Percentiles rank a stretch among this genome's conserved stretches.
These are phyloP conservation scores for Latrodectus geometricus DNA, from an alignment of 1,140 invertebrate genomes.

Conservation along the genomic window DNA sequence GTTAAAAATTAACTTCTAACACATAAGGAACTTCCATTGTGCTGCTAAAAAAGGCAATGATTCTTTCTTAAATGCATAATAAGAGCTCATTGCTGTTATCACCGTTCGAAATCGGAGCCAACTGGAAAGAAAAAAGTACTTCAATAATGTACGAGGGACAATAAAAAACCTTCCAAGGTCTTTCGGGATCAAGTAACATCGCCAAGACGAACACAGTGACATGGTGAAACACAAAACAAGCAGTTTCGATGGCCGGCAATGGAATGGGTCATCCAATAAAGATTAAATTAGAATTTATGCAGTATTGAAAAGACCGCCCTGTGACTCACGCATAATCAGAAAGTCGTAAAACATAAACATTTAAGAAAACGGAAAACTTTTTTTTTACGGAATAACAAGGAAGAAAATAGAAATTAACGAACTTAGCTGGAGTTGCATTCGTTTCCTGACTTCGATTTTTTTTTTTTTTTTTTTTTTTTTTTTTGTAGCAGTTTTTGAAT, in stretches of 20 bases:
- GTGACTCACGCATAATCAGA: conserved; percentile 25
- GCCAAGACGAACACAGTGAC: background rate
- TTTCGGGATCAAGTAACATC: conserved; percentile 1
- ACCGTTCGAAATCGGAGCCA: background rate
- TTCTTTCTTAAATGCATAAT: background rate
- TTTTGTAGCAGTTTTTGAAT: no score
- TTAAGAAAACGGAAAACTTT: background rate
- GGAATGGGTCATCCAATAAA: conserved; percentile 44
- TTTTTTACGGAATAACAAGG: background rate
- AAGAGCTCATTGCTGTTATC: background rate
- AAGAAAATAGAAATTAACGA: background rate
- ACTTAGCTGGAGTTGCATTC: no score
- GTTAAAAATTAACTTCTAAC: no score
- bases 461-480: no score
- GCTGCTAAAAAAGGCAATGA: background rate
- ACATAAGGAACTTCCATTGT: no score
- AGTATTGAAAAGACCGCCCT: background rate
- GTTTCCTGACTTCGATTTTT: no score
- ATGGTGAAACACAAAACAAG: conserved; percentile 38
- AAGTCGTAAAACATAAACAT: conserved; percentile 17
- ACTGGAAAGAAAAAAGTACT: background rate
- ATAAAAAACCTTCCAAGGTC: background rate
- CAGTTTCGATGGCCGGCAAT: background rate
- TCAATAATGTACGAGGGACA: no score
- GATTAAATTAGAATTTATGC: conserved; percentile 33